Conservation (phyloP, 2,888 invertebrate genomes). For the Lochmaea crataegi region DNA sequence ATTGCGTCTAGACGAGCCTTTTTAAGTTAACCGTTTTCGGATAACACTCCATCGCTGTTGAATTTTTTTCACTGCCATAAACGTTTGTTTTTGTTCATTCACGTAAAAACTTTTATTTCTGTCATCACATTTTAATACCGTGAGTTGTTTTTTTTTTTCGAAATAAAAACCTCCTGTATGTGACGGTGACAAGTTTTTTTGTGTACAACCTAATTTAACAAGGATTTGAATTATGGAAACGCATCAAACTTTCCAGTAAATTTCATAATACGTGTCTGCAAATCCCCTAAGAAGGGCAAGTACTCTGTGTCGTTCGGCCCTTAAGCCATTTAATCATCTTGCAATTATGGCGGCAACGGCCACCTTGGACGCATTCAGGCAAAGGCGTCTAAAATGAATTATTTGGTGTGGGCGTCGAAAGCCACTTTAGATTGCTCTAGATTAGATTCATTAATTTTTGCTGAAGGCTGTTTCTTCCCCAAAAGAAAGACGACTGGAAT, state of each 20-base stretch:
- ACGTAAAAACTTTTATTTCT: too few relatives aligned
- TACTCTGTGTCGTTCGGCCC: slow-evolving; percentile 44
- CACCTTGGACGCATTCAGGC: slow-evolving; percentile 43
- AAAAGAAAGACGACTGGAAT: neutral
- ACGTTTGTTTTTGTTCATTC: too few relatives aligned
- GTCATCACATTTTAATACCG: too few relatives aligned
- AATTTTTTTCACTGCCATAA: too few relatives aligned
- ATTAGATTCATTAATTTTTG: slow-evolving; percentile 32
- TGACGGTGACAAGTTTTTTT: neutral
- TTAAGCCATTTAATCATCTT: slow-evolving; percentile 59
- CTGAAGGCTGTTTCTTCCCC: slow-evolving; percentile 10
- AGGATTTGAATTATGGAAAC: slow-evolving; percentile 31
- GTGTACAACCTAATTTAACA: slow-evolving; percentile 21
- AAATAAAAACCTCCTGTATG: neutral
- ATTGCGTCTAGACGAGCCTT: too few relatives aligned
- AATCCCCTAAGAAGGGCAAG: slow-evolving; percentile 45
- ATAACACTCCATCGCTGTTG: too few relatives aligned
- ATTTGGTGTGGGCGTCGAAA: slow-evolving; percentile 25
- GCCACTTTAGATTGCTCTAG: slow-evolving; percentile 25
- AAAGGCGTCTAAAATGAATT: slow-evolving; percentile 30
- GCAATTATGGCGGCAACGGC: slow-evolving; percentile 55
- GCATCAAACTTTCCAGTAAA: slow-evolving; percentile 42
- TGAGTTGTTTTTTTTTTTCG: too few relatives aligned
- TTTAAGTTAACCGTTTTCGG: too few relatives aligned
- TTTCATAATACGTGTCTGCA: slow-evolving; percentile 41